These are phyloP conservation scores for Rhinoptilus africanus DNA, from an alignment of 2,113 vertebrate genomes.

Conservation along the genomic window DNA sequence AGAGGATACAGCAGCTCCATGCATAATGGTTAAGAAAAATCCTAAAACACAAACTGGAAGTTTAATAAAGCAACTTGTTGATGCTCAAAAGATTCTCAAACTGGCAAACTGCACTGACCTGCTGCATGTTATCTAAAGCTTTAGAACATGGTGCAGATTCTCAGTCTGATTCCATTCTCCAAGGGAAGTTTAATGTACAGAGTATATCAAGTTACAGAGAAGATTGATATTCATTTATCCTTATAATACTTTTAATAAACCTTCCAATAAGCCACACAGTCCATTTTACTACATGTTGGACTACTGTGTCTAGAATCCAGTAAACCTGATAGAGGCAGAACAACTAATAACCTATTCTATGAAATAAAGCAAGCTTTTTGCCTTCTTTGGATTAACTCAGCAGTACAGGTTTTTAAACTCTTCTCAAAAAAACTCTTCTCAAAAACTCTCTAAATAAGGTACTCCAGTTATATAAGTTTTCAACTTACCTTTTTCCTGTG, in stretches of 20 bases:
- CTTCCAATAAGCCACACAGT: not conserved
- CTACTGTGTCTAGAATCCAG: not conserved
- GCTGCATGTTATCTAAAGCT: not conserved
- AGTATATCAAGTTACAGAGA: not conserved
- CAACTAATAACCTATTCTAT: not conserved
- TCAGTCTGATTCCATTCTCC: not conserved
- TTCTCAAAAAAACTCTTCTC: not conserved
- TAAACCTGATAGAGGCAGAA: not conserved
- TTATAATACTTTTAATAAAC: not conserved
- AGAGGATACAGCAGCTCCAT: not conserved
- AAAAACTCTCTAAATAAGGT: not conserved
- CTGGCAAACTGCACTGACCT: not conserved
- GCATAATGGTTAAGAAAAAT: not conserved
- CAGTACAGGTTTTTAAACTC: not conserved
- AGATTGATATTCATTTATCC: not conserved
- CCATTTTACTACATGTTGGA: not conserved
- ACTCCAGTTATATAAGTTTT: not conserved
- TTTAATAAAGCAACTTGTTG: not conserved
- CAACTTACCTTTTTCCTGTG: constrained; percentile 90
- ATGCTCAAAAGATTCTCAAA: not conserved
- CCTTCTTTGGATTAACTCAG: not conserved
- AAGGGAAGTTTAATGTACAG: not conserved
- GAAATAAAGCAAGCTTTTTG: not conserved
- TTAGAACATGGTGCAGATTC: not conserved
- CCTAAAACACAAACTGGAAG: not conserved